phyloP scores from a whole-genome alignment of 1,140 invertebrate genomes.

The Atta colombica region DNA sequence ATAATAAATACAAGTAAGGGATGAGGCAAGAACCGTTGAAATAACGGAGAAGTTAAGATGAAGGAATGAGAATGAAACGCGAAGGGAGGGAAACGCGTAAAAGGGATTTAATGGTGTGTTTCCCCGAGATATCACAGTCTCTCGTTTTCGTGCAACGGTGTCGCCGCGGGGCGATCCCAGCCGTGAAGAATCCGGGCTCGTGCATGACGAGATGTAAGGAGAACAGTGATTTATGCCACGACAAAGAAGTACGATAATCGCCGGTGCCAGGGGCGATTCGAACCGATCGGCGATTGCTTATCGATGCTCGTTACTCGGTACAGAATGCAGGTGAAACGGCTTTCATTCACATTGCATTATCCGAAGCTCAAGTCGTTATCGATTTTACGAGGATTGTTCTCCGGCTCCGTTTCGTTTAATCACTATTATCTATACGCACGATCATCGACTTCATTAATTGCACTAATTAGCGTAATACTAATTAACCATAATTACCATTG shows the following conservation, averaged over 20 bases:
- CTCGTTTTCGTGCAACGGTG: slow-evolving; percentile 58
- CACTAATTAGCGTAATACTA: neutral
- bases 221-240: slow-evolving; percentile 48
- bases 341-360: slow-evolving; percentile 61
- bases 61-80: slow-evolving; percentile 23
- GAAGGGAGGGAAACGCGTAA: neutral
- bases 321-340: slow-evolving; percentile 52
- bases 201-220: slow-evolving; percentile 54
- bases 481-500: slow-evolving; percentile 46
- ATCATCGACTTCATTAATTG: slow-evolving; percentile 16
- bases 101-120: slow-evolving; percentile 35
- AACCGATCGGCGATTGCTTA: slow-evolving; percentile 52
- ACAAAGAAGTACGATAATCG: slow-evolving; percentile 62
- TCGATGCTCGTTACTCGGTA: slow-evolving; percentile 59
- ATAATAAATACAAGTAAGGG: neutral
- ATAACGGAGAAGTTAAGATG: neutral
- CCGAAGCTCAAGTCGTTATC: slow-evolving; percentile 56
- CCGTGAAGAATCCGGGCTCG: slow-evolving; percentile 35
- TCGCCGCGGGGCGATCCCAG: slow-evolving; percentile 50
- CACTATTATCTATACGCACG: slow-evolving; percentile 1
- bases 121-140: slow-evolving; percentile 48
- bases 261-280: slow-evolving; percentile 32
- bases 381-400: slow-evolving; percentile 58
- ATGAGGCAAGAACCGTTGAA: neutral
- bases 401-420: slow-evolving; percentile 41